These are phyloP conservation scores for Pteria penguin DNA, from an alignment of 2,888 invertebrate species.

Conservation along the genomic window DNA sequence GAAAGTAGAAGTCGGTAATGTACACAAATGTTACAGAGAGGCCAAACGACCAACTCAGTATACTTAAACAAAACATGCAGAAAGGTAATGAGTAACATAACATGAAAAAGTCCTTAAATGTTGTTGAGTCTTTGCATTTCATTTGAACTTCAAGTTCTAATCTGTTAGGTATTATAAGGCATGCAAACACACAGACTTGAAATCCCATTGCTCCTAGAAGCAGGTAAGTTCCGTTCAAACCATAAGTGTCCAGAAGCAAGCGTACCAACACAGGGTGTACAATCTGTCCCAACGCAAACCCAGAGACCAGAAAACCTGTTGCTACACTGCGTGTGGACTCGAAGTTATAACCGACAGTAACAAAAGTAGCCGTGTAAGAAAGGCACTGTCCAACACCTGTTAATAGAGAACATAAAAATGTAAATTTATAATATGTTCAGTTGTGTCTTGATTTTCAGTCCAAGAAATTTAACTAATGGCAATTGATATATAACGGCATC, in stretches of 20 bases:
- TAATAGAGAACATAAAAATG: not conserved
- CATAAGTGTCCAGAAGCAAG: not conserved
- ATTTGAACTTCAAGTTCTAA: not conserved
- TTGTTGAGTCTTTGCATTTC: too few relatives aligned
- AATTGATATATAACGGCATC: too few relatives aligned
- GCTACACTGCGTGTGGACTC: constrained; percentile 4
- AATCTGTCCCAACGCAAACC: constrained; percentile 11
- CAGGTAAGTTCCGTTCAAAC: constrained; percentile 9
- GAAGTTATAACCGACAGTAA: constrained; percentile 15
- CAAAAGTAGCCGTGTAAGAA: constrained; percentile 9
- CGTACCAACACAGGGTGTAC: constrained; percentile 1
- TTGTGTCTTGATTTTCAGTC: too few relatives aligned
- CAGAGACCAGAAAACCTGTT: constrained; percentile 10
- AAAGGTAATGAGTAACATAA: constrained; percentile 1
- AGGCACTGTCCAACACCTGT: constrained; percentile 12
- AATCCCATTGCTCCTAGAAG: constrained; percentile 7
- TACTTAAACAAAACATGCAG: constrained; percentile 18
- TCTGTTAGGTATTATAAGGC: not conserved
- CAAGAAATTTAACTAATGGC: too few relatives aligned
- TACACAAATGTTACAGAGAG: not conserved
- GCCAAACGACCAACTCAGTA: constrained; percentile 2
- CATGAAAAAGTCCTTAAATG: not conserved
- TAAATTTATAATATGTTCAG: too few relatives aligned
- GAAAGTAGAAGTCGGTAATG: constrained; percentile 7
- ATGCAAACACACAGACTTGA: constrained; percentile 18